A percentile compares a stretch with the other conserved stretches of the same genome.
phyloP scores from a whole-genome alignment of 2,888 invertebrate genomes.

The Phlogophora meticulosa region DNA sequence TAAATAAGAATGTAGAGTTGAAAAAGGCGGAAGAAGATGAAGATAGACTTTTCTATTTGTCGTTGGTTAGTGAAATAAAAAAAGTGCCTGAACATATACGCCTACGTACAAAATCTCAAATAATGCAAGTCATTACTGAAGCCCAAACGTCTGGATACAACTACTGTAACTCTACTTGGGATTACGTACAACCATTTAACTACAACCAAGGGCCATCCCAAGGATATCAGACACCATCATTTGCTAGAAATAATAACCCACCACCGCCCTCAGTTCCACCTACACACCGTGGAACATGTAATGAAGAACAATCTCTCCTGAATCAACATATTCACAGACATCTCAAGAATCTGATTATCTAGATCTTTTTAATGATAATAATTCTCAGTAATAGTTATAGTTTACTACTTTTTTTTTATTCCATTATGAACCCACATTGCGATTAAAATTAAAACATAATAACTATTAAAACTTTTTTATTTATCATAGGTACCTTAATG shows the following conservation, averaged over 20 bases:
- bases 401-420: constrained; percentile 31
- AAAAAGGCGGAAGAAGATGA: constrained; percentile 32
- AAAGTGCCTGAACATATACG: constrained; percentile 54
- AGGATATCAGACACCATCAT: constrained; percentile 54
- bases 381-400: too few relatives aligned
- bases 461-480: constrained; percentile 29
- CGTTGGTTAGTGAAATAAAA: constrained; percentile 52
- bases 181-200: too few relatives aligned
- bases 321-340: too few relatives aligned
- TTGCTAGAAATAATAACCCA: constrained; percentile 54
- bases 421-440: constrained; percentile 28
- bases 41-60: constrained; percentile 44
- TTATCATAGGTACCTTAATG: too few relatives aligned
- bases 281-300: constrained; percentile 49
- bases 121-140: constrained; percentile 57
- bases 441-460: constrained; percentile 26
- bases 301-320: too few relatives aligned
- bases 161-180: constrained; percentile 48
- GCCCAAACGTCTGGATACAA: constrained; percentile 53
- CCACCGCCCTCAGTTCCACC: constrained; percentile 45
- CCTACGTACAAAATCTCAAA: constrained; percentile 56
- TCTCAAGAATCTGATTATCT: too few relatives aligned
- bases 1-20: constrained; percentile 50
- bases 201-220: constrained; percentile 54
- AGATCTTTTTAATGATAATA: too few relatives aligned